Evolutionary conservation across 2,888 invertebrate species (phyloP).

Genomic region (Ichneumoninae sp.): DNA sequence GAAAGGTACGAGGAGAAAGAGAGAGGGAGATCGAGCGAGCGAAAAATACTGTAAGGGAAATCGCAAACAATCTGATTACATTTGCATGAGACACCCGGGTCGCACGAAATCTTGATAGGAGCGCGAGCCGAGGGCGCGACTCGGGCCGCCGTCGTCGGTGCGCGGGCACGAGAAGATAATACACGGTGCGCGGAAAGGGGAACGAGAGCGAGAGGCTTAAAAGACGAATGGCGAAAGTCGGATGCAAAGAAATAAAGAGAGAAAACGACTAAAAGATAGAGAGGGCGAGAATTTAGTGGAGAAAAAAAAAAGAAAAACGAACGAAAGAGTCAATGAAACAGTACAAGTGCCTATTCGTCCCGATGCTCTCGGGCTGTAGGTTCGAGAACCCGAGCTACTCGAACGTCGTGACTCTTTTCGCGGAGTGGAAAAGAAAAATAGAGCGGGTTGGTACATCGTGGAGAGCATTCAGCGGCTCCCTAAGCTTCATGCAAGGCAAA

Average conservation of each 20-base stretch:
- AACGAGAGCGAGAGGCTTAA: slow-evolving; percentile 32
- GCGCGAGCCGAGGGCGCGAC: slow-evolving; percentile 16
- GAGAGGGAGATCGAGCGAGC: slow-evolving; percentile 17
- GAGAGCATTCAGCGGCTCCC: slow-evolving; percentile 76
- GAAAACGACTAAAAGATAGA: slow-evolving; percentile 19
- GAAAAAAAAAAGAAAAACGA: slow-evolving; percentile 30
- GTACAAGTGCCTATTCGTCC: slow-evolving; percentile 15
- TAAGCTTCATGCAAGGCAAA: slow-evolving; percentile 84
- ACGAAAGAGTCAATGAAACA: slow-evolving; percentile 15
- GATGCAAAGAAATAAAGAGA: slow-evolving; percentile 11
- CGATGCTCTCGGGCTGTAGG: not conserved
- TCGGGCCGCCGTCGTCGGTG: slow-evolving; percentile 21
- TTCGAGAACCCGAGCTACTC: slow-evolving; percentile 9
- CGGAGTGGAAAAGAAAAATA: slow-evolving; percentile 64
- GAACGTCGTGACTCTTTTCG: slow-evolving; percentile 46
- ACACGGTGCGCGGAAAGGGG: slow-evolving; percentile 50
- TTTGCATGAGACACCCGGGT: slow-evolving; percentile 76
- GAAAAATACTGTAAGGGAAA: slow-evolving; percentile 71
- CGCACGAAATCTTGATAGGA: slow-evolving; percentile 66
- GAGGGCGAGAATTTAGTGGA: slow-evolving; percentile 23
- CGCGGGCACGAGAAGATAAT: slow-evolving; percentile 52
- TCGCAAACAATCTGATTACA: slow-evolving; percentile 78
- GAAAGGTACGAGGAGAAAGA: not conserved
- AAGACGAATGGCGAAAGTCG: slow-evolving; percentile 32
- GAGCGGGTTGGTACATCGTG: slow-evolving; percentile 70